Conservation (phyloP, 2,888 invertebrate genomes). For the Allolobophora icterica region DNA sequence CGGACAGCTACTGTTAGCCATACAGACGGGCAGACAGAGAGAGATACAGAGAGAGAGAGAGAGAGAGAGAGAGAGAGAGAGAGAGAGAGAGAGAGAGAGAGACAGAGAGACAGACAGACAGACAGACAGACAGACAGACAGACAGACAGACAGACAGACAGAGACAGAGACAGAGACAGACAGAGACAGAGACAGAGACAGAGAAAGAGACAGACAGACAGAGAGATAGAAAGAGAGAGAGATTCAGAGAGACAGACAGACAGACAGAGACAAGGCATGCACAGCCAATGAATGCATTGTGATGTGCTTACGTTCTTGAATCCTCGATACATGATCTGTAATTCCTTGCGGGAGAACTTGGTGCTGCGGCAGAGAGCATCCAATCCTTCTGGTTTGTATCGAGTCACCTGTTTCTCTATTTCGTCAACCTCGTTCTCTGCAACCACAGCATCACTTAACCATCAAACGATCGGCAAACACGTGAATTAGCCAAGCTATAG, state of each 20-base stretch:
- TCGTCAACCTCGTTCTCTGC: slow-evolving; percentile 92
- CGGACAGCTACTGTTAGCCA: too few species aligned
- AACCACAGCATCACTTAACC: not conserved
- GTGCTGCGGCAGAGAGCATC: slow-evolving; percentile 87
- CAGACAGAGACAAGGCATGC: too few species aligned
- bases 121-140: too few species aligned
- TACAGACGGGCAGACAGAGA: too few species aligned
- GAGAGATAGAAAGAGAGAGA: too few species aligned
- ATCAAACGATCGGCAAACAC: not conserved
- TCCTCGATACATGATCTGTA: slow-evolving; percentile 92
- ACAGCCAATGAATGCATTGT: not conserved
- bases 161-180: too few species aligned
- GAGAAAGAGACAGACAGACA: too few species aligned
- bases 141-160: too few species aligned
- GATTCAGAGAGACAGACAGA: too few species aligned
- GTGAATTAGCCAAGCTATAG: not conserved
- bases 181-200: too few species aligned
- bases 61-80: too few species aligned
- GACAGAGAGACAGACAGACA: not conserved
- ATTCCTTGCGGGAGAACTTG: slow-evolving; percentile 81
- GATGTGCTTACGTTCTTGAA: slow-evolving; percentile 81
- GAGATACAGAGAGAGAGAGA: too few species aligned
- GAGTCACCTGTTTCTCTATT: slow-evolving; percentile 80
- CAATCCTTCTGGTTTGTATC: slow-evolving; percentile 92
- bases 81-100: not conserved